Evolutionary conservation across 2,797 vertebrate species (phyloP), one percentile per base, ranked within the genome.

Genomic region (Pangasius macronema): DNA sequence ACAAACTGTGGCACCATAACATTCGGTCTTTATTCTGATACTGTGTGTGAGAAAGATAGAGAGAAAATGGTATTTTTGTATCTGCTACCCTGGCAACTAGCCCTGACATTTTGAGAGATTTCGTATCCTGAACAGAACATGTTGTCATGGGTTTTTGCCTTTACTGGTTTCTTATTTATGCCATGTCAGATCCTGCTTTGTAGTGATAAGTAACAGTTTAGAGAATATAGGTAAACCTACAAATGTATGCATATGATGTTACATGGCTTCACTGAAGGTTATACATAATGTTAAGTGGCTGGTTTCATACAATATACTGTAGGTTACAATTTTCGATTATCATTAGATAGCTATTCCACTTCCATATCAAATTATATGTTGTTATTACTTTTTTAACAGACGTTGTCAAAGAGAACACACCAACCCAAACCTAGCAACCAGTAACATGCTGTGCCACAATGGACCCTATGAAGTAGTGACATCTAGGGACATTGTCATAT

Each of bases 381-480:
- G 14, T 20, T 68, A 42, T 42, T 82, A 81, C n/a, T 20, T 3
- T 67, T 83, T 83, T 82, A 24, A 46, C 65, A 72, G 14, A 42
- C 7, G 51, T 75, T 36, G 14, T 36, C 33, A 42, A 82, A 39
- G 18, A 36, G 63, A 83, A 33, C 8, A 24, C 75, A 53, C 9
- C 14, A 53, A 5, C 24, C 24, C 24, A 57, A 65, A 82, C 55
- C 67, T 76, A 67, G n/a, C 77, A 84, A 63, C 76, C 42, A 82
- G n/a, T 30, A 24, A 39, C 65, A 36, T 0, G 27, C 67, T n/a
- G 10, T 36, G 22, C 33, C 36, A 61, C 30, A 73, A 22, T 10
- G 11, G 85, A 80, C 18, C 65, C 57, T 80, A 61, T 86, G 82
- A 88, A 70, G 85, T 85, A 91, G 84, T 91, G 91, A 87, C 91